These are phyloP conservation scores for Capitella teleta DNA, from an alignment of 1,140 invertebrate species.

Conservation along the genomic window DNA sequence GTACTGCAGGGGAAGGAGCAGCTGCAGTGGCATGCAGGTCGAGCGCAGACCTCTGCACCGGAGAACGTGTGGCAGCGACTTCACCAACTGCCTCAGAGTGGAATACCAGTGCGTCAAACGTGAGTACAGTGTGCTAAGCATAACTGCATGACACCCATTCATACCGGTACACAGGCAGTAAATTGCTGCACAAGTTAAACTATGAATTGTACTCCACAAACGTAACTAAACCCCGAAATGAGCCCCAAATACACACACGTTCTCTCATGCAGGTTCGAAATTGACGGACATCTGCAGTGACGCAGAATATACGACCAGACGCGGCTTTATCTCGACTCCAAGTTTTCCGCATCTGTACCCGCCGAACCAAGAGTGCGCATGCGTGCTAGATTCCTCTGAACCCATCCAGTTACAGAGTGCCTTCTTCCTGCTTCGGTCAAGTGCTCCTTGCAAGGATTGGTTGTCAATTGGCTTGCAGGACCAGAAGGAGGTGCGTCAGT, in stretches of 20 bases:
- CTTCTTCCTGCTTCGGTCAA: conserved; percentile 7
- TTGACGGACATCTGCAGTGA: conserved; percentile 4
- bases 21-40: conserved; percentile 10
- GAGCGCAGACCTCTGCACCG: conserved; percentile 6
- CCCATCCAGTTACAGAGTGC: background rate
- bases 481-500: background rate
- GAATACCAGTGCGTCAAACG: conserved; percentile 9
- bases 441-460: conserved; percentile 8
- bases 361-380: conserved; percentile 4
- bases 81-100: conserved; percentile 12
- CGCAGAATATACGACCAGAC: background rate
- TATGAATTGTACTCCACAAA: no score
- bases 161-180: no score
- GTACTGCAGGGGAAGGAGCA: conserved; percentile 11
- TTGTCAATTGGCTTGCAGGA: background rate
- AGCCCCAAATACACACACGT: no score
- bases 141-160: no score
- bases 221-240: no score
- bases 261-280: background rate
- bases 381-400: background rate
- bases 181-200: no score
- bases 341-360: conserved; percentile 8
- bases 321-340: conserved; percentile 1
- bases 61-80: conserved; percentile 8
- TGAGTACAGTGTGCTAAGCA: no score